Evolutionary conservation across 2,888 invertebrate genomes (phyloP).

Genomic region (Gari tellinella): DNA sequence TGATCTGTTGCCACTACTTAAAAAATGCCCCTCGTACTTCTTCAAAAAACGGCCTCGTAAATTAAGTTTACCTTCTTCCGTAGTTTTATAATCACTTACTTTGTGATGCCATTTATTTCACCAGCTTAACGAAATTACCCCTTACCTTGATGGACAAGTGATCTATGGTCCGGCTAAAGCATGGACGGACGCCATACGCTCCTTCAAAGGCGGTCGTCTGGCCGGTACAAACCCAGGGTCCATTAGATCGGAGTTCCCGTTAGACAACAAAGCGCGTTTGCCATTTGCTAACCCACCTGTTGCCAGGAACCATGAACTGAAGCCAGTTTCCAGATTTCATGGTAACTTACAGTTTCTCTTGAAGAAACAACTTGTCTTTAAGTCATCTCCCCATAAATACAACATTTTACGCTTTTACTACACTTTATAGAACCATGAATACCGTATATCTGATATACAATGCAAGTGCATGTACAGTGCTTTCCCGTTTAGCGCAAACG

Average conservation of each 20-base stretch:
- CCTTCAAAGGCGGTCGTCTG: slow-evolving; percentile 85
- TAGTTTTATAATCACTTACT: neutral
- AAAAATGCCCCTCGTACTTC: no score
- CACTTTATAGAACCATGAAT: no score
- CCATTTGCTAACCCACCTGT: slow-evolving; percentile 88
- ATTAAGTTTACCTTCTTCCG: neutral
- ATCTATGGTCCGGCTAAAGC: slow-evolving; percentile 87
- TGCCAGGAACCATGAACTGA: slow-evolving; percentile 85
- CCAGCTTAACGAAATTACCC: slow-evolving; percentile 88
- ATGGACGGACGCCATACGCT: slow-evolving; percentile 87
- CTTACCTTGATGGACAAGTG: slow-evolving; percentile 88
- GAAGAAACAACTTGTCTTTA: no score
- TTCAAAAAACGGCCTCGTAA: no score
- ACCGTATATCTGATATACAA: no score
- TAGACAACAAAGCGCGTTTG: slow-evolving; percentile 85
- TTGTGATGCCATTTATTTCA: slow-evolving; percentile 8
- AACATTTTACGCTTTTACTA: no score
- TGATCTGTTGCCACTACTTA: no score
- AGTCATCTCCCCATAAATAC: no score
- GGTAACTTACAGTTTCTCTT: no score
- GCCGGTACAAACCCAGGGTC: slow-evolving; percentile 70
- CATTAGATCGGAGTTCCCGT: slow-evolving; percentile 85
- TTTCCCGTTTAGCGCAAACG: no score
- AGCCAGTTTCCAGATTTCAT: slow-evolving; percentile 86
- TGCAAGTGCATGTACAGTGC: no score